phyloP scores from a whole-genome alignment of 1,140 invertebrate genomes.

The Asbolus verrucosus region DNA sequence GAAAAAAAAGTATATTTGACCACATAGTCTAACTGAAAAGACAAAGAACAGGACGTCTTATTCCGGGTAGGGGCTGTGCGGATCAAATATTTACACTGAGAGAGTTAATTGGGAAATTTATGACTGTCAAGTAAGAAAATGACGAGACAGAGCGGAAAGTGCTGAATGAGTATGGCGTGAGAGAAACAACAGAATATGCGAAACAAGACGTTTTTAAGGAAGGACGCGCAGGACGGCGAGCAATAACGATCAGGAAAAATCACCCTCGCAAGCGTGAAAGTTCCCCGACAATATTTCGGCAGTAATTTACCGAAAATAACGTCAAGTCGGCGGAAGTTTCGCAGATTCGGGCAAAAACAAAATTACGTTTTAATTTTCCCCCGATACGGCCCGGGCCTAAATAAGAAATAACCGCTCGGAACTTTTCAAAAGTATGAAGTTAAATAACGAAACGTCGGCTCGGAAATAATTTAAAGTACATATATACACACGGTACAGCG shows the following conservation, averaged over 20 bases:
- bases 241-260: slow-evolving; percentile 9
- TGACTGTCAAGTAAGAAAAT: too few species aligned
- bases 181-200: too few species aligned
- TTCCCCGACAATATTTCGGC: background rate
- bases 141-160: too few species aligned
- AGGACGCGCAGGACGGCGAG: too few species aligned
- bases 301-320: slow-evolving; percentile 14
- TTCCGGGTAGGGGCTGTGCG: too few species aligned
- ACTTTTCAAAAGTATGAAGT: slow-evolving; percentile 46
- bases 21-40: too few species aligned
- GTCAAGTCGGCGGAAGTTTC: slow-evolving; percentile 28
- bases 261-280: background rate
- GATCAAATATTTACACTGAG: too few species aligned
- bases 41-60: too few species aligned
- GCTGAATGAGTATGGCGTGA: too few species aligned
- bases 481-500: slow-evolving; percentile 23
- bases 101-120: too few species aligned
- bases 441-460: slow-evolving; percentile 53
- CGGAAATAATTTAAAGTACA: slow-evolving; percentile 53
- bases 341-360: slow-evolving; percentile 52
- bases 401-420: slow-evolving; percentile 31
- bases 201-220: too few species aligned
- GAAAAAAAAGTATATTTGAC: too few species aligned
- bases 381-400: slow-evolving; percentile 47
- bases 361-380: slow-evolving; percentile 56